Percentiles rank a stretch among this genome's conserved stretches.
phyloP scores from a whole-genome alignment of 2,888 invertebrate species.

The Mythimna lalbum region DNA sequence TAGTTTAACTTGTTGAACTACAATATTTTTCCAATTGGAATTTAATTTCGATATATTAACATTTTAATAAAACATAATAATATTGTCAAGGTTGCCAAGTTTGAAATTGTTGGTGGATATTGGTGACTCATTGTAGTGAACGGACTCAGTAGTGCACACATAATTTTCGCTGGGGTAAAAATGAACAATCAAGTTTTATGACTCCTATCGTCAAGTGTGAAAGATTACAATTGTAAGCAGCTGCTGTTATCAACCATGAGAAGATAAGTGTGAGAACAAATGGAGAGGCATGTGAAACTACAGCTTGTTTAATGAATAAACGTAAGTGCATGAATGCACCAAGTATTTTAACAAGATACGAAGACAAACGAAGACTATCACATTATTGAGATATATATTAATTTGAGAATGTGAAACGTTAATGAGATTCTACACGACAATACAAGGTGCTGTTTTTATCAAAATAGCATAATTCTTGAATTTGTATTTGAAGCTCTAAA shows the following conservation, averaged over 20 bases:
- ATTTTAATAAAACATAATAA: conserved; percentile 42
- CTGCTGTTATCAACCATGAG: conserved; percentile 65
- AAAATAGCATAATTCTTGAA: not conserved
- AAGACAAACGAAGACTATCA: conserved; percentile 19
- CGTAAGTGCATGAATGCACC: conserved; percentile 12
- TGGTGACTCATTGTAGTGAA: conserved; percentile 59
- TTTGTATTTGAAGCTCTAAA: not conserved
- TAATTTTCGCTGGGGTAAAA: conserved; percentile 47
- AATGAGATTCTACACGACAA: conserved; percentile 6
- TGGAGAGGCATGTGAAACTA: conserved; percentile 72
- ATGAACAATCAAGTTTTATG: conserved; percentile 56
- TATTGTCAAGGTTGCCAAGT: conserved; percentile 49
- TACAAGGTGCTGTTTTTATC: not conserved
- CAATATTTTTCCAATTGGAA: conserved; percentile 19
- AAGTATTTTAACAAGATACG: conserved; percentile 36
- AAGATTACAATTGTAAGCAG: conserved; percentile 60
- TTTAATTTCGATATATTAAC: conserved; percentile 34
- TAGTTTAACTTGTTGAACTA: conserved; percentile 22
- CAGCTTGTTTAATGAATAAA: conserved; percentile 58
- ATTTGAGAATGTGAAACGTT: conserved; percentile 28
- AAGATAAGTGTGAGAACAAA: conserved; percentile 77
- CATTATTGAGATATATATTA: conserved; percentile 25
- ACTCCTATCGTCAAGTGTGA: conserved; percentile 60
- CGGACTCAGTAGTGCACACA: conserved; percentile 55
- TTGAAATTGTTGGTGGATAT: conserved; percentile 43